Evolutionary conservation across 2,888 invertebrate species (phyloP).

Genomic region (Epinotia nisella): DNA sequence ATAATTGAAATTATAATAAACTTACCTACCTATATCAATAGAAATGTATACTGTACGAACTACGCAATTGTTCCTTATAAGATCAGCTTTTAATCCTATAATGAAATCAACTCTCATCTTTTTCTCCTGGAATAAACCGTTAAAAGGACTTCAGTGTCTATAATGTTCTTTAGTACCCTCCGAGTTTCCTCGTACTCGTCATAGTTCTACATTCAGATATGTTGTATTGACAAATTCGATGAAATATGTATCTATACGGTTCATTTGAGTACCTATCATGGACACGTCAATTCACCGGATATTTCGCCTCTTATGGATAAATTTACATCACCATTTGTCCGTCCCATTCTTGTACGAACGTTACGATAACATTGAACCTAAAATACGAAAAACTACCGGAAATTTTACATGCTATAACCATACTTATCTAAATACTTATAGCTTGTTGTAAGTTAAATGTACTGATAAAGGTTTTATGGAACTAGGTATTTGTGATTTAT

Average conservation of each 20-base stretch:
- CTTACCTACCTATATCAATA: no score
- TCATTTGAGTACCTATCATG: not conserved
- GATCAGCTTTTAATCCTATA: no score
- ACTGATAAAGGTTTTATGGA: slow-evolving; percentile 2
- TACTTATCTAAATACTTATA: slow-evolving; percentile 11
- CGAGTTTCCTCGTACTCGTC: no score
- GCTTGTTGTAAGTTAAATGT: not conserved
- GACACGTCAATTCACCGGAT: slow-evolving; percentile 22
- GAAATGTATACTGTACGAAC: no score
- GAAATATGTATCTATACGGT: no score
- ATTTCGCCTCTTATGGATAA: slow-evolving; percentile 7
- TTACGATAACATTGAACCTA: not conserved
- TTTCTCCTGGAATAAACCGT: no score
- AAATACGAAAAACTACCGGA: slow-evolving; percentile 20
- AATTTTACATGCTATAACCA: slow-evolving; percentile 2
- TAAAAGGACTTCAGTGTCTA: no score
- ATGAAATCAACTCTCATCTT: no score
- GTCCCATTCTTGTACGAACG: not conserved
- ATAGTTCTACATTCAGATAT: not conserved
- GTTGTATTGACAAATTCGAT: not conserved
- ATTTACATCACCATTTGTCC: not conserved
- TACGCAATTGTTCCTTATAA: no score
- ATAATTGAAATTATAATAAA: no score
- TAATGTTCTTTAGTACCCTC: no score
- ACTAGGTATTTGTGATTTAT: not conserved